These are phyloP conservation scores for Hemitrygon akajei DNA, from an alignment of 2,797 vertebrate genomes.

Conservation along the genomic window DNA sequence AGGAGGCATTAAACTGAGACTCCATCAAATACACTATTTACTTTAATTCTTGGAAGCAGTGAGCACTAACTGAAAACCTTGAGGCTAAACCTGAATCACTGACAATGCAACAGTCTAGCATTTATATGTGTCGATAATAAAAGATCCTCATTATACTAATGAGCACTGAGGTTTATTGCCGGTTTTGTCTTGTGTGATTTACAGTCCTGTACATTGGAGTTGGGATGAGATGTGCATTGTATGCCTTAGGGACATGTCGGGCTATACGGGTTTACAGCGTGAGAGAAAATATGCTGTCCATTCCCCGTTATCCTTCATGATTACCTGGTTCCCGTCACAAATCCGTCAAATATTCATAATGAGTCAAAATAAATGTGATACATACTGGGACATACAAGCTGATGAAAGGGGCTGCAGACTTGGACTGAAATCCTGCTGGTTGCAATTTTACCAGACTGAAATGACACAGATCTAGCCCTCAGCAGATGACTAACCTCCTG, in stretches of 20 bases:
- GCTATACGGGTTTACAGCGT: not conserved
- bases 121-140: not conserved
- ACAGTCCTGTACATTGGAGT: not conserved
- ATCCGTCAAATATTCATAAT: not conserved
- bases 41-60: not conserved
- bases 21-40: not conserved
- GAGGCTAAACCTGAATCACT: not conserved
- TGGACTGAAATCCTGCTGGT: not conserved
- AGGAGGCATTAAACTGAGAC: not conserved
- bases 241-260: not conserved
- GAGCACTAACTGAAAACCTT: not conserved
- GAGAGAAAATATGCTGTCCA: not conserved
- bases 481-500: no score
- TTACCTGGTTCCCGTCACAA: not conserved
- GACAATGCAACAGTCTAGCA: not conserved
- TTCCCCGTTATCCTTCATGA: not conserved
- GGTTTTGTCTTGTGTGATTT: not conserved
- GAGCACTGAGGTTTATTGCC: not conserved
- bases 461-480: no score
- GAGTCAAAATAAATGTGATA: not conserved
- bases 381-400: not conserved
- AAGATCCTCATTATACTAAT: not conserved
- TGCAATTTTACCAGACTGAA: not conserved
- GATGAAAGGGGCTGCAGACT: not conserved
- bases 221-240: not conserved